Base-by-base conservation (phyloP, 2,113 vertebrate species). In the Egretta garzetta region DNA sequence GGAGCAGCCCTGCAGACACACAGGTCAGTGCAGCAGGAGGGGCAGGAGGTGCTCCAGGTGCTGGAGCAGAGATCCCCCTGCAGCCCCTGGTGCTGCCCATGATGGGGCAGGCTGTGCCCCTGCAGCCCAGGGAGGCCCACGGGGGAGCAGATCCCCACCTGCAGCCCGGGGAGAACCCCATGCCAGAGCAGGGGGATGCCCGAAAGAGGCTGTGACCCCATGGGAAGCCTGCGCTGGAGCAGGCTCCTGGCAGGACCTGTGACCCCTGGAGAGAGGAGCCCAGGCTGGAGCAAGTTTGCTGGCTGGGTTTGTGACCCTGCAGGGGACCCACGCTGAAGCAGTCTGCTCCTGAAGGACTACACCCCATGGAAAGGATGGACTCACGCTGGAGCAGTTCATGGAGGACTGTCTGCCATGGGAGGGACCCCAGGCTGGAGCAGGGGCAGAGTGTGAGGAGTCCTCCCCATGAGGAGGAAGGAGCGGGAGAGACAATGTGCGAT, bases 211-310 rank as follows among this genome's bases (percentile, higher is more conserved):
- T 66, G 63, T 43, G 41, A 43, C 64, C 43, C 21, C 1, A 0
- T 33, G 14, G 21, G 10, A 47, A 47, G 30, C 10, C 21, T 0
- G 4, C 1, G 2, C 21, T 24, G 30, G 7, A 47, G 30, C 41
- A 47, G 17, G 41, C 10, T 62, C 15, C 59, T 39, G 24, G 24
- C 35, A 62, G 59, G 24, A 37, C 35, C 24, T 39, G 35, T 27
- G 33, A 13, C 2, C 33, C 30, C 30, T 56, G 21, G 33, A 26
- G n/a, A 24, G 22, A 35, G 45, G 19, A 21, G 56, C 39, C 45
- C 45, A 45, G 17, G 45, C 45, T 45, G 45, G 45, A 45, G 45
- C 45, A 45, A 10, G 39, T 41, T 41, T 41, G 39, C 39, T 41
- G 39, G 39, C 39, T 10, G 39, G 39, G 39, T 10, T 41, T 10